Percentiles rank a stretch among this genome's conserved stretches.
Conservation (phyloP, 2,113 vertebrate species). For the Chinchilla lanigera region DNA sequence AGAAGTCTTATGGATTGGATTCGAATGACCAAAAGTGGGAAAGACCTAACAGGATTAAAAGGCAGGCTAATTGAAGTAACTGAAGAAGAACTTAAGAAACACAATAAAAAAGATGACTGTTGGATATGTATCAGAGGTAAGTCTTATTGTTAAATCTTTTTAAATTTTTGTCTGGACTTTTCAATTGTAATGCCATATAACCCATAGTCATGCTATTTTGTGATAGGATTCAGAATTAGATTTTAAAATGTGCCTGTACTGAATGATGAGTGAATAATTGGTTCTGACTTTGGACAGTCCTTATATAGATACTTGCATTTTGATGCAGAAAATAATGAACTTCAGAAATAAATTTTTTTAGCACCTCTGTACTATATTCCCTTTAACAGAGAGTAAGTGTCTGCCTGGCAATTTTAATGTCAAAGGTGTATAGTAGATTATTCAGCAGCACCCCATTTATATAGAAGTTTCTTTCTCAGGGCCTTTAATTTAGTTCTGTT, state of each 20-base stretch:
- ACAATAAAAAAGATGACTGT: slow-evolving; percentile 94
- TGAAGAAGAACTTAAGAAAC: slow-evolving; percentile 94
- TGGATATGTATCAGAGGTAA: slow-evolving; percentile 98
- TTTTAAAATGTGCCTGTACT: background rate
- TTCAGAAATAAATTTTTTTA: slow-evolving; percentile 12
- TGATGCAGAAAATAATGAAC: background rate
- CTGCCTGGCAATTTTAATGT: slow-evolving; percentile 19
- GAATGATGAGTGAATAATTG: background rate
- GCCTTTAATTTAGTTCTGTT: background rate
- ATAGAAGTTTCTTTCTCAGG: background rate
- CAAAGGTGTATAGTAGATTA: background rate
- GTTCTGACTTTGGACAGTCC: background rate
- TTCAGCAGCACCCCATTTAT: background rate
- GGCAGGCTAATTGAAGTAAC: slow-evolving; percentile 95
- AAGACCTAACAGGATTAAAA: slow-evolving; percentile 93
- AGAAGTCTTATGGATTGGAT: slow-evolving; percentile 99
- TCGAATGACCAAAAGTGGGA: slow-evolving; percentile 94
- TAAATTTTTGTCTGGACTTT: background rate
- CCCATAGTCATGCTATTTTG: background rate
- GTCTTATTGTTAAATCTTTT: slow-evolving; percentile 26
- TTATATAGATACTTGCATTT: background rate
- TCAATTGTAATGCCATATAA: background rate
- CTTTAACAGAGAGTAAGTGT: slow-evolving; percentile 45
- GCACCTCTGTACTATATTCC: background rate
- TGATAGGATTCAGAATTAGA: slow-evolving; percentile 6